These are phyloP conservation scores for Galerucella nymphaeae DNA, from an alignment of 2,888 invertebrate species.

Conservation along the genomic window DNA sequence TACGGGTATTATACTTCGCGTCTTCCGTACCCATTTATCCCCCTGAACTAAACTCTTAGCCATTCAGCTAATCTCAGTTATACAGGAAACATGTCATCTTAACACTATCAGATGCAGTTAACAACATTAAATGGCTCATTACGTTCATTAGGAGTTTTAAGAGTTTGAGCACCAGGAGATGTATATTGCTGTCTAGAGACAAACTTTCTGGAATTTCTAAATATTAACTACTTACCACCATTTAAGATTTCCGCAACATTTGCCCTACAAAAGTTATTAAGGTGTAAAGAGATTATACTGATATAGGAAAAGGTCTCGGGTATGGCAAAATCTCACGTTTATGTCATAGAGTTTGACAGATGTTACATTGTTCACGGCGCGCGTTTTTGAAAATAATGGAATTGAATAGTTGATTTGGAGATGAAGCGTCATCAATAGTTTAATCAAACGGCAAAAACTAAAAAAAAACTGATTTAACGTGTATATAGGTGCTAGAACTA, in stretches of 20 bases:
- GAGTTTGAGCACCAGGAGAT: slow-evolving; percentile 45
- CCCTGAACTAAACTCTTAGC: slow-evolving; percentile 45
- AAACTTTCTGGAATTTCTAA: slow-evolving; percentile 29
- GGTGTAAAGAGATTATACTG: slow-evolving; percentile 13
- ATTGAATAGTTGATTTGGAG: too few relatives aligned
- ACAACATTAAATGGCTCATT: slow-evolving; percentile 54
- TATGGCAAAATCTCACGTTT: too few relatives aligned
- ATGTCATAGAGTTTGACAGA: too few relatives aligned
- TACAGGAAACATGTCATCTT: slow-evolving; percentile 57
- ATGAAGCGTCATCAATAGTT: too few relatives aligned
- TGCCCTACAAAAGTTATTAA: slow-evolving; percentile 14
- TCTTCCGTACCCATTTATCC: slow-evolving; percentile 42
- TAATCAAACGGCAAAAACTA: too few relatives aligned
- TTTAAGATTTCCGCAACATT: slow-evolving; percentile 14
- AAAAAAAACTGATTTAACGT: too few relatives aligned
- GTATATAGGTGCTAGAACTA: too few relatives aligned
- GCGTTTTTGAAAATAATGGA: too few relatives aligned
- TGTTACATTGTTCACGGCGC: too few relatives aligned
- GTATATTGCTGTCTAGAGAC: slow-evolving; percentile 50
- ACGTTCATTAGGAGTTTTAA: slow-evolving; percentile 55
- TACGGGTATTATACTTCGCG: slow-evolving; percentile 39
- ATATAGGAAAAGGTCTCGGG: neutral
- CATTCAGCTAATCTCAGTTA: slow-evolving; percentile 55
- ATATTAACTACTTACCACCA: slow-evolving; percentile 27
- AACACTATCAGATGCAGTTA: slow-evolving; percentile 53